Conservation (phyloP, 2,888 invertebrate genomes). For the Biston betularia region DNA sequence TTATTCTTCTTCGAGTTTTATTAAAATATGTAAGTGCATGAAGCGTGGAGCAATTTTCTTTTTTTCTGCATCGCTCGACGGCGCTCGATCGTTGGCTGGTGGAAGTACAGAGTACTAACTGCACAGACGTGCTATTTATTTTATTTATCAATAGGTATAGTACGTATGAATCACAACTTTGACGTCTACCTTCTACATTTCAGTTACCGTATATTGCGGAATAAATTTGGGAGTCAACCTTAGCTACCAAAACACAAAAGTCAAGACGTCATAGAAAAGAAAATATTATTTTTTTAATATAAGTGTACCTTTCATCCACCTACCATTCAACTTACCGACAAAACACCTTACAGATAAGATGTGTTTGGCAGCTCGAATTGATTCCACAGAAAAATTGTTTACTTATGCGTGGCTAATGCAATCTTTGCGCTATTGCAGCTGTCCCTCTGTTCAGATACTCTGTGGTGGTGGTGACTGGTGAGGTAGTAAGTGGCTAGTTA, state of each 20-base stretch:
- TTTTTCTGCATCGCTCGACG: conserved; percentile 68
- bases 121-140: background rate
- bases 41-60: conserved; percentile 85
- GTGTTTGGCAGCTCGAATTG: too few relatives aligned
- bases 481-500: conserved; percentile 44
- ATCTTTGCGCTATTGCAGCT: background rate
- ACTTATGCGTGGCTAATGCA: too few relatives aligned
- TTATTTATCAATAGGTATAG: background rate
- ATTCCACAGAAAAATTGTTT: too few relatives aligned
- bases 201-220: too few relatives aligned
- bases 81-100: conserved; percentile 54
- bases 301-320: too few relatives aligned
- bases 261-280: too few relatives aligned
- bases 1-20: conserved; percentile 78
- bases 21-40: conserved; percentile 81
- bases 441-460: conserved; percentile 5
- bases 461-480: conserved; percentile 12
- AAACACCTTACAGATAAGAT: too few relatives aligned
- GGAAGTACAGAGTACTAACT: background rate
- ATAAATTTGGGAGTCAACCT: too few relatives aligned
- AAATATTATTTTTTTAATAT: too few relatives aligned
- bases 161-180: background rate
- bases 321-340: too few relatives aligned
- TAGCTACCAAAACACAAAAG: too few relatives aligned
- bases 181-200: too few relatives aligned